Evolutionary conservation across 2,113 vertebrate genomes (phyloP).

Genomic region (Chaetops frenatus): DNA sequence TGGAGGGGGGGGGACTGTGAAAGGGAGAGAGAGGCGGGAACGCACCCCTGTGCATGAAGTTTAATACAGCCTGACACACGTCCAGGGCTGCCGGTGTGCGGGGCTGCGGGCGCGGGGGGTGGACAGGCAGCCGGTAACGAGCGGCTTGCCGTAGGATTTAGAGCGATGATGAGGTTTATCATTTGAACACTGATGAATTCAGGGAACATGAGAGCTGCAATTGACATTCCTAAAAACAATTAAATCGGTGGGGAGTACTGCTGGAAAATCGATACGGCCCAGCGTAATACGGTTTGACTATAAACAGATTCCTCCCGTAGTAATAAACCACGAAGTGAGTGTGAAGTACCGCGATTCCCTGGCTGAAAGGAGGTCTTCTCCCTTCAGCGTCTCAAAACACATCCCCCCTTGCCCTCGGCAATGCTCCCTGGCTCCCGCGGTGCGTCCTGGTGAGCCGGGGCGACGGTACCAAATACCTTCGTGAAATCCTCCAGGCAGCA

Average conservation of each 20-base stretch:
- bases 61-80: not conserved
- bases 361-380: not conserved
- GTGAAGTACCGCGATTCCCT: constrained; percentile 14
- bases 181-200: constrained; percentile 30
- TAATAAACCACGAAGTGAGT: constrained; percentile 35
- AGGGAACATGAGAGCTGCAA: constrained; percentile 37
- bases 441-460: not conserved
- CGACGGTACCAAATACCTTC: not conserved
- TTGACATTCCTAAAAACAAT: constrained; percentile 58
- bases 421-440: not conserved
- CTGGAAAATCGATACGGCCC: constrained; percentile 47
- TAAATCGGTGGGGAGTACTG: constrained; percentile 44
- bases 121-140: not conserved
- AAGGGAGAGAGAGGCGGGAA: not conserved
- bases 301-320: constrained; percentile 33
- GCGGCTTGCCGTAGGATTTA: constrained; percentile 18
- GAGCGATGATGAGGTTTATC: constrained; percentile 29
- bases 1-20: not conserved
- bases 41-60: not conserved
- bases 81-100: not conserved
- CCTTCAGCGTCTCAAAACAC: not conserved
- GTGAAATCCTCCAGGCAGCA: not conserved
- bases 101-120: not conserved
- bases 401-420: not conserved
- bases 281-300: constrained; percentile 25